Percentiles rank a stretch among this genome's conserved stretches.
Conservation (phyloP, 2,113 vertebrate genomes). For the Chionodraco myersi region DNA sequence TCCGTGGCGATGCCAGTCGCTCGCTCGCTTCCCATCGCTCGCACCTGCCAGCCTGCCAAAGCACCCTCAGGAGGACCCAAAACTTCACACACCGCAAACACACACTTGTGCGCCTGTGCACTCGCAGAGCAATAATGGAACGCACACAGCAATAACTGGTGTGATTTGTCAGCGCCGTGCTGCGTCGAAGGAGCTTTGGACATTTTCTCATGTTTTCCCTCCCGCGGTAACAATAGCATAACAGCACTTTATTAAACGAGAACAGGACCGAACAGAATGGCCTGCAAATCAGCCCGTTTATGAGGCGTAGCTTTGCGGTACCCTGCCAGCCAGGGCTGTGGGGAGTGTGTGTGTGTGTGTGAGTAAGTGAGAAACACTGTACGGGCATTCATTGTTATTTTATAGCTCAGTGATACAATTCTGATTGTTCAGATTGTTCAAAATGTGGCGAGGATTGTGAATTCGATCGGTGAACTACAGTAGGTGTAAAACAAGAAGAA, state of each 20-base stretch:
- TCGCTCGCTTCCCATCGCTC: constrained; percentile 53
- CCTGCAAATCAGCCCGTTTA: constrained; percentile 76
- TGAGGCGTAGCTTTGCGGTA: constrained; percentile 59
- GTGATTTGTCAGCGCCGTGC: constrained; percentile 74
- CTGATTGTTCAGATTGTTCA: background rate
- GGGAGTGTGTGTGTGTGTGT: constrained; percentile 10
- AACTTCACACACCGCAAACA: constrained; percentile 61
- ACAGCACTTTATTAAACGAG: constrained; percentile 77
- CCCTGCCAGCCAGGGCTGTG: constrained; percentile 51
- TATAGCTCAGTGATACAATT: constrained; percentile 25
- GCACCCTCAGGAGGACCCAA: constrained; percentile 67
- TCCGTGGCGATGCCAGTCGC: constrained; percentile 62
- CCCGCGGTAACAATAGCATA: constrained; percentile 74
- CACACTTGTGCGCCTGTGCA: constrained; percentile 19
- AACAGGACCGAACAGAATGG: constrained; percentile 68
- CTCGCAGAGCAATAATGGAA: constrained; percentile 64
- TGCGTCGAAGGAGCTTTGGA: constrained; percentile 71
- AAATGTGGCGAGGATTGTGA: constrained; percentile 15
- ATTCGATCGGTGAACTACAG: constrained; percentile 5
- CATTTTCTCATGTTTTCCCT: constrained; percentile 73
- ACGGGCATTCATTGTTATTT: constrained; percentile 19
- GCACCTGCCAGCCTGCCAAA: constrained; percentile 74
- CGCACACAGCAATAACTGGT: constrained; percentile 68
- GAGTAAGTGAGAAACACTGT: background rate
- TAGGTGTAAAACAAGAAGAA: constrained; percentile 31